Evolutionary conservation across 2,797 vertebrate genomes (phyloP).

Genomic region (Peromyscus melanophrys): DNA sequence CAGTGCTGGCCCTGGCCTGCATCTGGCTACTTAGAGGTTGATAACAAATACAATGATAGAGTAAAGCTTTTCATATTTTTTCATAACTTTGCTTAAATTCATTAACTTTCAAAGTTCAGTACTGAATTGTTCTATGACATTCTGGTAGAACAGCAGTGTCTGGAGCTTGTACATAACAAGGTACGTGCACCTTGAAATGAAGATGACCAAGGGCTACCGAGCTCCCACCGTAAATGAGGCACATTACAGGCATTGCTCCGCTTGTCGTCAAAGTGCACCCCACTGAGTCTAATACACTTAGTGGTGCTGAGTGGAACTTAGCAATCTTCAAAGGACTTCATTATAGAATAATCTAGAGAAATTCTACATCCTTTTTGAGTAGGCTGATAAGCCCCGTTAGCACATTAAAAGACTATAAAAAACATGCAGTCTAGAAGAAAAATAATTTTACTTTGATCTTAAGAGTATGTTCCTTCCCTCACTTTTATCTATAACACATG

Average conservation of each 20-base stretch:
- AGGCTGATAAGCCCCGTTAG: background rate
- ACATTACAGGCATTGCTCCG: background rate
- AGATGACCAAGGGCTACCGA: background rate
- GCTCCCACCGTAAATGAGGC: background rate
- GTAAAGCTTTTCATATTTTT: constrained; percentile 90
- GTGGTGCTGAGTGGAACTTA: background rate
- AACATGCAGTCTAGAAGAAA: background rate
- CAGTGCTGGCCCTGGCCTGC: background rate
- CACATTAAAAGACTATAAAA: constrained; percentile 42
- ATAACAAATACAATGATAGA: constrained; percentile 66
- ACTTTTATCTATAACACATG: background rate
- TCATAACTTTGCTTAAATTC: constrained; percentile 92
- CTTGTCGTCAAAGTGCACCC: constrained; percentile 36
- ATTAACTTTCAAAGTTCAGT: constrained; percentile 95
- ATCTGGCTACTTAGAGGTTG: background rate
- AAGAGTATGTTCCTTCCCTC: background rate
- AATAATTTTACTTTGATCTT: constrained; percentile 18
- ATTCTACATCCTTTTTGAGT: constrained; percentile 9
- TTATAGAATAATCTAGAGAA: constrained; percentile 2
- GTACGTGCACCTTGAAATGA: background rate
- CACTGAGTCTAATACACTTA: background rate
- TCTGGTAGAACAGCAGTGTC: constrained; percentile 85
- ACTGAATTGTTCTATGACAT: constrained; percentile 97
- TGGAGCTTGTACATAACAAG: background rate
- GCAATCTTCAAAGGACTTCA: constrained; percentile 31